Base-by-base conservation (phyloP, 2,888 invertebrate species). In the Bimastos eiseni region DNA sequence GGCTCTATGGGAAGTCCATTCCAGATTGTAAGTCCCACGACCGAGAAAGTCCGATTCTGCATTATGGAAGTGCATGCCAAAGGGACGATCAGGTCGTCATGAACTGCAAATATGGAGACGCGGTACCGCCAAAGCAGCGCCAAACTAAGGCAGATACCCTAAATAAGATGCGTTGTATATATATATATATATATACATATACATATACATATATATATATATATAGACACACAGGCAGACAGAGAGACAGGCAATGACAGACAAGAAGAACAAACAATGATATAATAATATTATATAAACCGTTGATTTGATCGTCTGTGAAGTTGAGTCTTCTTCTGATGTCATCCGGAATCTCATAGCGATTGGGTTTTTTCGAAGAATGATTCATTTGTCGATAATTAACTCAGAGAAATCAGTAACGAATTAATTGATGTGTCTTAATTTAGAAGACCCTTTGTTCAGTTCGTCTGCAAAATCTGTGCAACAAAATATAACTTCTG, bases 171-270 rank as follows among this genome's bases (percentile, higher is more conserved):
- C n/a, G n/a, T n/a, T n/a, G 86, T 19, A 90, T 83, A 90, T 13
- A 90, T 36, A 90, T 6, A 90, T n/a, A 84, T 34, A 90, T 84
- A 84, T 30, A 90, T 84, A 90, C 36, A 84, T 44, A 90, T 13
- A 90, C 90, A 90, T 3, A 84, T 84, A 90, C 17, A 90, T n/a
- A 84, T 6, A 90, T 84, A 90, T 30, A 41, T 33, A 70, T n/a
- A 70, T 0, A n/a, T 17, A 70, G n/a, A 70, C 70, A 70, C 30
- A 70, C 70, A 70, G n/a, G n/a, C n/a, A 49, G 49, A 49, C 49
- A 70, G 70, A 70, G 30, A 70, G n/a, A 13, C 70, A n/a, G n/a
- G n/a, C 11, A 13, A 24, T 55, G 70, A 70, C n/a, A 49, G 49
- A 49, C 49, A 49, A n/a, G 24, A 49, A 21, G 24, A 6, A 24